Percentiles rank a stretch among this genome's conserved stretches.
These are phyloP conservation scores for Channa striata DNA, from an alignment of 2,797 vertebrate genomes.

Conservation along the genomic window DNA sequence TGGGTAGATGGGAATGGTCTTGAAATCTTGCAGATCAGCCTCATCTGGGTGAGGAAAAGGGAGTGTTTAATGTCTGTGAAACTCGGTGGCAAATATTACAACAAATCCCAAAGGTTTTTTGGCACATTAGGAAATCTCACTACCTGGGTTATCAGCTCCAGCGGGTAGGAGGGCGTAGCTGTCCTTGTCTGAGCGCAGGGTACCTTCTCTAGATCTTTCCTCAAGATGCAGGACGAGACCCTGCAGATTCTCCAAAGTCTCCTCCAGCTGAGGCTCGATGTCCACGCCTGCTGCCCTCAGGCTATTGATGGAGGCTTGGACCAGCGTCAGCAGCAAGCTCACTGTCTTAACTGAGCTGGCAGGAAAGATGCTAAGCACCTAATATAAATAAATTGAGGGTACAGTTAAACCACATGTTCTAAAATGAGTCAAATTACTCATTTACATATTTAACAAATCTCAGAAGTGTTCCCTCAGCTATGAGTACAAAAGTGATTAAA, in stretches of 20 bases:
- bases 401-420: not conserved
- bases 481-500: no score
- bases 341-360: slow-evolving; percentile 87
- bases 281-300: slow-evolving; percentile 86
- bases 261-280: slow-evolving; percentile 81
- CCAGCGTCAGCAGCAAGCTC: slow-evolving; percentile 84
- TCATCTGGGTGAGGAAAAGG: slow-evolving; percentile 45
- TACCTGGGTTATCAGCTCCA: slow-evolving; percentile 66
- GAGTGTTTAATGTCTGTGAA: not conserved
- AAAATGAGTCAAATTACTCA: not conserved
- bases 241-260: slow-evolving; percentile 82
- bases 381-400: slow-evolving; percentile 1
- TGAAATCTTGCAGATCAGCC: slow-evolving; percentile 79
- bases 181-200: slow-evolving; percentile 82
- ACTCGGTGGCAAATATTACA: not conserved
- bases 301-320: slow-evolving; percentile 83
- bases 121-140: not conserved
- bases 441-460: not conserved
- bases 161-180: slow-evolving; percentile 79
- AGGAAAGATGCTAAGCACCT: slow-evolving; percentile 88
- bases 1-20: slow-evolving; percentile 89
- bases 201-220: slow-evolving; percentile 88
- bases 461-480: no score
- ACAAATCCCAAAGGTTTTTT: not conserved
- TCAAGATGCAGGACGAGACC: slow-evolving; percentile 85